Evolutionary conservation across 2,888 invertebrate genomes (phyloP).

Genomic region (Mesorhabditis belari): DNA sequence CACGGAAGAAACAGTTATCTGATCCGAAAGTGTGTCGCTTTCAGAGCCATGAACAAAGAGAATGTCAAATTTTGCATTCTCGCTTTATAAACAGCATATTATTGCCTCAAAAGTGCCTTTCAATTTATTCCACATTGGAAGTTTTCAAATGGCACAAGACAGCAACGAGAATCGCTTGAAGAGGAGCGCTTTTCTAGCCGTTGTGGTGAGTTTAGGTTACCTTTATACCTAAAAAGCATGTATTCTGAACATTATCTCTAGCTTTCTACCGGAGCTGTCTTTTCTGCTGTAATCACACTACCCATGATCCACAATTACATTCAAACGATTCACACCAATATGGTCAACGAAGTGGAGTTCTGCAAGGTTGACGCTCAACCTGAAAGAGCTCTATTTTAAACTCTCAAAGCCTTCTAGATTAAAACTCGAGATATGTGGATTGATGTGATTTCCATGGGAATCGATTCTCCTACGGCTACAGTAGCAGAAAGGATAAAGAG

Average conservation of each 20-base stretch:
- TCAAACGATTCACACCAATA: neutral
- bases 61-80: no score
- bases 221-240: neutral
- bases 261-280: neutral
- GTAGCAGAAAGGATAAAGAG: conserved; percentile 10
- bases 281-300: neutral
- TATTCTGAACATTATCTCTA: no score
- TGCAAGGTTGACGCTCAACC: neutral
- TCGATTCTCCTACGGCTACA: conserved; percentile 2
- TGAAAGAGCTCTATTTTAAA: no score
- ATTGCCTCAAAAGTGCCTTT: no score
- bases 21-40: no score
- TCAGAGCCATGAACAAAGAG: no score
- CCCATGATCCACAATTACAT: neutral
- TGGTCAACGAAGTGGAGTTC: neutral
- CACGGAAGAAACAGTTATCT: no score
- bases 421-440: conserved; percentile 31
- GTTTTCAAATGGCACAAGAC: no score
- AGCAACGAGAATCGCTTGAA: no score
- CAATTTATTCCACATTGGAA: no score
- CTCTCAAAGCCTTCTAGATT: no score
- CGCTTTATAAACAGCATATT: no score
- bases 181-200: neutral
- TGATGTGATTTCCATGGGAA: conserved; percentile 26
- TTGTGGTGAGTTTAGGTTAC: neutral